phyloP scores from a whole-genome alignment of 2,113 vertebrate species.

The Girardinichthys multiradiatus region DNA sequence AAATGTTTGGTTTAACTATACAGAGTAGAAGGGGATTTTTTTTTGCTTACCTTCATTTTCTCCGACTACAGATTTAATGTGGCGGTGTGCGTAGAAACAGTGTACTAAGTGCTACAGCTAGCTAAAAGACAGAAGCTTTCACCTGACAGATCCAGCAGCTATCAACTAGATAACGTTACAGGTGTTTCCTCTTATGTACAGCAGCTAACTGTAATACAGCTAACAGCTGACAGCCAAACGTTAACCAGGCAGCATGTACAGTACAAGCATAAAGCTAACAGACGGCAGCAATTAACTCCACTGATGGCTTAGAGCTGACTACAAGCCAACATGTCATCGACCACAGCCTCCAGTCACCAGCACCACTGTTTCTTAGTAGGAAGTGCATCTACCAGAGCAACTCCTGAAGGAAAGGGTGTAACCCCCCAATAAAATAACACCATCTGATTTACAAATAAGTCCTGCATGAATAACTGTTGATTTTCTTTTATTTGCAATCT shows the following conservation, averaged over 20 bases:
- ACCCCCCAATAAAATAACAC: no score
- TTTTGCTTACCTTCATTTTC: not conserved
- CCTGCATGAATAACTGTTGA: no score
- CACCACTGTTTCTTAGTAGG: not conserved
- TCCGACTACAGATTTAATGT: not conserved
- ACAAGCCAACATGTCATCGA: conserved; percentile 5
- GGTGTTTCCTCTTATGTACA: not conserved
- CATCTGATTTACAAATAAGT: no score
- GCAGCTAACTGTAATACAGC: conserved; percentile 6
- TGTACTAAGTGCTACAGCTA: conserved; percentile 27
- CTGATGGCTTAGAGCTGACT: conserved; percentile 5
- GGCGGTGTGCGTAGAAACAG: conserved; percentile 30
- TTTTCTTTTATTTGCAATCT: no score
- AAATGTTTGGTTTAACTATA: not conserved
- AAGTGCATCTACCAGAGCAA: not conserved
- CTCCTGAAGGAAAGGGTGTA: not conserved
- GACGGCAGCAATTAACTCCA: not conserved
- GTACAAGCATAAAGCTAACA: conserved; percentile 23
- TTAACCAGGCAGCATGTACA: conserved; percentile 2
- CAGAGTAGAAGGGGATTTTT: not conserved
- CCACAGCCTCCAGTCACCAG: not conserved
- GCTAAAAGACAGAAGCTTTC: conserved; percentile 29
- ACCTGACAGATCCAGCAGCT: conserved; percentile 8
- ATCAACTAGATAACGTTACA: not conserved
- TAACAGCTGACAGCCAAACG: conserved; percentile 17